Percentiles rank a stretch among this genome's conserved stretches.
Evolutionary conservation across 2,797 vertebrate species (phyloP).

Genomic region (Phoxinus dragarum): DNA sequence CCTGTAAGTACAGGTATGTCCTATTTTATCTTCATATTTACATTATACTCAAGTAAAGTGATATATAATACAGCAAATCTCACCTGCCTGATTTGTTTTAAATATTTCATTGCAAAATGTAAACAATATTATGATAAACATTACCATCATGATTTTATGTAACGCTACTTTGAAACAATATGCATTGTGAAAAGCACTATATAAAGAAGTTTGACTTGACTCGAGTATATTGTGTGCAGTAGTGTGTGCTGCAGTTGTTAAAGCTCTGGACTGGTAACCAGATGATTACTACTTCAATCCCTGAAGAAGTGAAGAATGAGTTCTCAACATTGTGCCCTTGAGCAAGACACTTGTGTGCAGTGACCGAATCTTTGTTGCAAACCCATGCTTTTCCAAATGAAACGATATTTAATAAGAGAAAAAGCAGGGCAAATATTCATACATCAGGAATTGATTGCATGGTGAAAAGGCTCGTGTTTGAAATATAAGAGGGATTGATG

Average conservation of each 20-base stretch:
- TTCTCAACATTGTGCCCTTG: not conserved
- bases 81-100: not conserved
- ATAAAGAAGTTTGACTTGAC: not conserved
- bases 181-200: not conserved
- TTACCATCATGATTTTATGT: not conserved
- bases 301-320: not conserved
- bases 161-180: not conserved
- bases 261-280: not conserved
- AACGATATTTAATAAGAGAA: not conserved
- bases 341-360: not conserved
- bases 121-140: not conserved
- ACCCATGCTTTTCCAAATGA: not conserved
- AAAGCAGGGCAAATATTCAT: not conserved
- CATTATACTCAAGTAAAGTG: too few species aligned
- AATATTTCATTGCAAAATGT: not conserved
- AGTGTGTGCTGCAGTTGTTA: not conserved
- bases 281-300: not conserved
- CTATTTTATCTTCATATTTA: too few species aligned
- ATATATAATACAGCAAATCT: not conserved
- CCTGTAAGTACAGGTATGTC: too few species aligned
- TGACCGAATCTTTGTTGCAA: not conserved
- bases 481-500: not conserved
- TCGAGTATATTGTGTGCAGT: not conserved
- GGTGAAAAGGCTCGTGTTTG: not conserved
- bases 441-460: not conserved